These are phyloP conservation scores for Parotocinclus haroldoi DNA, from an alignment of 2,797 vertebrate species.

Conservation along the genomic window DNA sequence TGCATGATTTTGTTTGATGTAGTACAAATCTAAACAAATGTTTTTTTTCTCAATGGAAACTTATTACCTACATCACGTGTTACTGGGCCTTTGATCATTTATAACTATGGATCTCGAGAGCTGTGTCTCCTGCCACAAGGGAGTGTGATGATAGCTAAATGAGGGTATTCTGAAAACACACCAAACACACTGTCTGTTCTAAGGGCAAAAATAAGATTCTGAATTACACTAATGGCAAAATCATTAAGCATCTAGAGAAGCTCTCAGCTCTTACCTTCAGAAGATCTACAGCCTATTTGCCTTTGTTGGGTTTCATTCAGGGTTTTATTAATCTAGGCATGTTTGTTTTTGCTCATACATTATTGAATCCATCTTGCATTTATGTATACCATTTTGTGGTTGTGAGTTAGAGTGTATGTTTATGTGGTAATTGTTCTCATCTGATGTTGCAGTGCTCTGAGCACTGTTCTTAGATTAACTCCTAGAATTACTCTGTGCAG, in stretches of 20 bases:
- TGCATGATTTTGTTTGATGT: neutral
- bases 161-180: conserved; percentile 15
- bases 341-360: conserved; percentile 9
- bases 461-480: too few relatives aligned
- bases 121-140: conserved; percentile 8
- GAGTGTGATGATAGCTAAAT: conserved; percentile 4
- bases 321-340: conserved; percentile 1
- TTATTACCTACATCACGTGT: neutral
- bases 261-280: conserved; percentile 30
- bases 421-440: too few relatives aligned
- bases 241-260: conserved; percentile 35
- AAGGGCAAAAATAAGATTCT: conserved; percentile 30
- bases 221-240: conserved; percentile 46
- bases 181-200: conserved; percentile 5
- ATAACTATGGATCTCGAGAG: conserved; percentile 3
- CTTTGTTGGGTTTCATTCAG: neutral
- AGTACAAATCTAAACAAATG: neutral
- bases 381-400: neutral
- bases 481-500: too few relatives aligned
- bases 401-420: too few relatives aligned
- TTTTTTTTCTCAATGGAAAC: too few relatives aligned
- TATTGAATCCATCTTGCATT: neutral
- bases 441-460: too few relatives aligned
- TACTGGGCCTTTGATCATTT: conserved; percentile 7
- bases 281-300: conserved; percentile 12